phyloP scores from a whole-genome alignment of 2,888 invertebrate species.

The Petrolisthes manimaculis region DNA sequence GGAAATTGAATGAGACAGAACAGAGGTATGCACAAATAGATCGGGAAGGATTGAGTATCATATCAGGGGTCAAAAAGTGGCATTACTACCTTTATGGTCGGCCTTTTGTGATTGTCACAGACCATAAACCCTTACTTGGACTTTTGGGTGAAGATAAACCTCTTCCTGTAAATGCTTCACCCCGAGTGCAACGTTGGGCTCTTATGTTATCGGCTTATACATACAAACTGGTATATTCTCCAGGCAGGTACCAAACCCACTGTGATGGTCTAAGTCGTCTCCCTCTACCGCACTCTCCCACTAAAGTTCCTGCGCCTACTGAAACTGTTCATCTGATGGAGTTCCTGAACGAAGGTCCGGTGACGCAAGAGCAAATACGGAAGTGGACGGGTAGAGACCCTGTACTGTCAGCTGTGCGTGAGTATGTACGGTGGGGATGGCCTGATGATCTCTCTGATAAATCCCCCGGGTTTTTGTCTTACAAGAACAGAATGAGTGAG shows the following conservation, averaged over 20 bases:
- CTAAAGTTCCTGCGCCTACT: background rate
- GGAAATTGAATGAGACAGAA: background rate
- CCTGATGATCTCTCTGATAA: background rate
- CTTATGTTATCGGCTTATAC: background rate
- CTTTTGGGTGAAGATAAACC: background rate
- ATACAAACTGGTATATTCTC: background rate
- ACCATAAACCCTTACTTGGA: background rate
- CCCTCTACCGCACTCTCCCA: background rate
- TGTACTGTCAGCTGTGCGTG: background rate
- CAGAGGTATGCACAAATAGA: background rate
- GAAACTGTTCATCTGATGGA: background rate
- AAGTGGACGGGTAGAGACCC: background rate
- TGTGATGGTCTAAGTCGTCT: background rate
- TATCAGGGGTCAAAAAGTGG: background rate
- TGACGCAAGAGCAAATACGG: background rate
- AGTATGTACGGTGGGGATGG: background rate
- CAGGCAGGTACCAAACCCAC: background rate
- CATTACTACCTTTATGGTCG: background rate
- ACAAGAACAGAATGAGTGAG: background rate
- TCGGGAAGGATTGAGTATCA: background rate
- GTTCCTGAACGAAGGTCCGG: background rate
- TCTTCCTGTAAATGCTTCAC: background rate
- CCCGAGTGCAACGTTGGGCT: background rate
- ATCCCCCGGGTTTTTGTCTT: background rate
- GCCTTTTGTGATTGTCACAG: background rate